These are phyloP conservation scores for Petroica traversi DNA, from an alignment of 2,113 vertebrate species.

Conservation along the genomic window DNA sequence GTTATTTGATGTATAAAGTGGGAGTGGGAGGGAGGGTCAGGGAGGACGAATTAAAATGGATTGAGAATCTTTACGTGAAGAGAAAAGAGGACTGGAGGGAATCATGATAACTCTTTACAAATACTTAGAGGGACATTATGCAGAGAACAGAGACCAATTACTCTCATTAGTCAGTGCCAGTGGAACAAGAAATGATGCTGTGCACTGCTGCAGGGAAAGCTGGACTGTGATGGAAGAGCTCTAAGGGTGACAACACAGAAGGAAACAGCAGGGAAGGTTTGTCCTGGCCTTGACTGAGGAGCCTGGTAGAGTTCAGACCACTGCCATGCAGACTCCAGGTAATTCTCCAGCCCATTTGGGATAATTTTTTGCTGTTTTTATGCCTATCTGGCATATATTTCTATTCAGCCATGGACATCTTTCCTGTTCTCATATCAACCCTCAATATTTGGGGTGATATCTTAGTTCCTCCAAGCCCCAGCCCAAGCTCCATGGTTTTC, in stretches of 20 bases:
- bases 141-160: slow-evolving; percentile 59
- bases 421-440: not conserved
- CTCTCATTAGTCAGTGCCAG: slow-evolving; percentile 38
- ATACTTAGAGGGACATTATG: slow-evolving; percentile 20
- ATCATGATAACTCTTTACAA: slow-evolving; percentile 22
- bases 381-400: not conserved
- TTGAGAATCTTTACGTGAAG: slow-evolving; percentile 24
- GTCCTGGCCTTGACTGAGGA: not conserved
- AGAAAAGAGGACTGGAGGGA: slow-evolving; percentile 46
- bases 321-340: not conserved
- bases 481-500: too few relatives aligned
- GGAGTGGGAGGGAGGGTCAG: slow-evolving; percentile 33
- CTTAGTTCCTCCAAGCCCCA: too few relatives aligned
- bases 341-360: not conserved
- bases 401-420: not conserved
- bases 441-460: not conserved
- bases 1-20: not conserved
- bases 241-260: accelerated
- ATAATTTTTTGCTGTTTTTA: not conserved
- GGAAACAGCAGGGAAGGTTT: not conserved
- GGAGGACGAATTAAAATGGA: slow-evolving; percentile 17
- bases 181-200: not conserved
- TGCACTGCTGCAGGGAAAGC: not conserved
- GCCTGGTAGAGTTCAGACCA: not conserved
- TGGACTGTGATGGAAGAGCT: not conserved